phyloP scores from a whole-genome alignment of 2,888 invertebrate genomes.

The Meloe dianella region DNA sequence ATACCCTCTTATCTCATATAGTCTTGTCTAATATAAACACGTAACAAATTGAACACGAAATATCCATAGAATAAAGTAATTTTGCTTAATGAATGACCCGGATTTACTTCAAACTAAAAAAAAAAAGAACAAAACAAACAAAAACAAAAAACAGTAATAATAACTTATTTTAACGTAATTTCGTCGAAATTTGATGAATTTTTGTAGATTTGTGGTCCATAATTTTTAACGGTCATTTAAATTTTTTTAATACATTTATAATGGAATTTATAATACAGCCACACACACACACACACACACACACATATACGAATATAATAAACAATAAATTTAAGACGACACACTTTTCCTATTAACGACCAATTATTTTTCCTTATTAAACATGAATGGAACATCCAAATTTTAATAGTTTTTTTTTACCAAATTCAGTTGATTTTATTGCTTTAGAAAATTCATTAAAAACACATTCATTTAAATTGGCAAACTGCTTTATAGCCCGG shows the following conservation, averaged over 20 bases:
- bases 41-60: slow-evolving; percentile 35
- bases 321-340: background rate
- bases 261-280: background rate
- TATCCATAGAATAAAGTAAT: slow-evolving; percentile 24
- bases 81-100: slow-evolving; percentile 9
- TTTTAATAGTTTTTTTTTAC: background rate
- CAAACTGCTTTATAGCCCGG: background rate
- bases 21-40: slow-evolving; percentile 16
- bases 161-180: background rate
- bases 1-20: slow-evolving; percentile 1
- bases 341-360: slow-evolving; percentile 10
- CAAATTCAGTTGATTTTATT: background rate
- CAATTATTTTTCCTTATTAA: slow-evolving; percentile 1
- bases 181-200: background rate
- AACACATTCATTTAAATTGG: slow-evolving; percentile 2
- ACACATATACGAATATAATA: background rate
- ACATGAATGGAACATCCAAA: background rate
- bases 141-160: too few relatives aligned
- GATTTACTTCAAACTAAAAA: background rate
- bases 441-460: slow-evolving; percentile 7
- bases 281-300: background rate
- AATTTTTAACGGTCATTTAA: background rate
- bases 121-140: too few relatives aligned
- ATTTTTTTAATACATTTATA: background rate
- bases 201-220: background rate